phyloP scores from a whole-genome alignment of 2,888 invertebrate genomes.

The Ectemnius continuus region DNA sequence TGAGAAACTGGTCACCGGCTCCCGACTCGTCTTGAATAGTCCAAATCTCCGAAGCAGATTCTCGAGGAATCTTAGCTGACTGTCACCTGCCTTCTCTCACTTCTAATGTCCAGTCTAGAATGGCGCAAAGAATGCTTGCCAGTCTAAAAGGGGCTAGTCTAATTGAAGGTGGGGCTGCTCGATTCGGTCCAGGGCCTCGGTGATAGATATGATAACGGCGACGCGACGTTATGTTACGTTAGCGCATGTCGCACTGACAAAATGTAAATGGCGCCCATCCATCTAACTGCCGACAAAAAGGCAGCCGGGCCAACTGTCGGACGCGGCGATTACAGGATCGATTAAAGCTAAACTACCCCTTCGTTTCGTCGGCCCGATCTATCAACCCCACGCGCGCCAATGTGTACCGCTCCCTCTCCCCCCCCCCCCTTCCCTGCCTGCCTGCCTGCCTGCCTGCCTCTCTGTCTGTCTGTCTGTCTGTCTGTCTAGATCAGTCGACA shows the following conservation, averaged over 20 bases:
- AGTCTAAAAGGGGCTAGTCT: not conserved
- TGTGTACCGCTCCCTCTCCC: conserved; percentile 36
- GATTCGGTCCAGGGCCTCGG: conserved; percentile 48
- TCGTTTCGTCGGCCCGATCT: conserved; percentile 76
- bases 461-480: not conserved
- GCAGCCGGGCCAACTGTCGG: conserved; percentile 77
- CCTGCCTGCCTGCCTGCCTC: too few relatives aligned
- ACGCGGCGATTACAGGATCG: conserved; percentile 77
- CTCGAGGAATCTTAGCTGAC: too few relatives aligned
- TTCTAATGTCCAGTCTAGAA: too few relatives aligned
- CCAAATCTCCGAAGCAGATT: conserved; percentile 31
- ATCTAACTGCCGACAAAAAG: conserved; percentile 77
- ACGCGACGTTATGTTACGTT: conserved; percentile 59
- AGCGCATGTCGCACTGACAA: conserved; percentile 77
- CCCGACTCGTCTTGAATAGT: conserved; percentile 43
- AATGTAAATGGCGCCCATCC: conserved; percentile 78
- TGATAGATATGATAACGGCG: conserved; percentile 78
- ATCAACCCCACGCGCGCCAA: conserved; percentile 72
- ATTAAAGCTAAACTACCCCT: conserved; percentile 78
- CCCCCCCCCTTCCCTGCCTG: not conserved
- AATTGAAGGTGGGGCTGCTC: not conserved
- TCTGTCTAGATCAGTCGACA: too few relatives aligned
- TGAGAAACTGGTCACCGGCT: too few relatives aligned
- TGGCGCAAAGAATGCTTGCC: not conserved
- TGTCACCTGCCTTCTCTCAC: too few relatives aligned